phyloP scores from a whole-genome alignment of 2,888 invertebrate genomes.

The Lepas anatifera region DNA sequence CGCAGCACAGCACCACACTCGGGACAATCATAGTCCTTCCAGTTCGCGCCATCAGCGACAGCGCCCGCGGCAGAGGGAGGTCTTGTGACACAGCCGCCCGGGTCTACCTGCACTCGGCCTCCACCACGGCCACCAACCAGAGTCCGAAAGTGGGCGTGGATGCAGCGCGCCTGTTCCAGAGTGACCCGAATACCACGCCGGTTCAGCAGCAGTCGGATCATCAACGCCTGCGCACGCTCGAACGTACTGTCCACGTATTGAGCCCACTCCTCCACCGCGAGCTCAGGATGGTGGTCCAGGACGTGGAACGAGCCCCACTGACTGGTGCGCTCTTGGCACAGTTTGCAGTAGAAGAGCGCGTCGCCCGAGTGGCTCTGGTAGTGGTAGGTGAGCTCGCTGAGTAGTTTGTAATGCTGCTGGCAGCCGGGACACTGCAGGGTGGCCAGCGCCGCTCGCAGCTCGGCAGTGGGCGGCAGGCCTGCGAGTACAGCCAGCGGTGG shows the following conservation, averaged over 20 bases:
- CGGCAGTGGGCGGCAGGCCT: background rate
- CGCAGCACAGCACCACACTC: background rate
- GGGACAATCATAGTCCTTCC: background rate
- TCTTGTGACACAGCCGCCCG: too few species aligned
- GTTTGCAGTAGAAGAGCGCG: background rate
- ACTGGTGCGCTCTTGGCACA: background rate
- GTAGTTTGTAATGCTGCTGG: background rate
- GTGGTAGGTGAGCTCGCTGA: slow-evolving; percentile 6
- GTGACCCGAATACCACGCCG: background rate
- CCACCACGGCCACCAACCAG: too few species aligned
- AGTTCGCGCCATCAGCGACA: background rate
- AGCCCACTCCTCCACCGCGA: background rate
- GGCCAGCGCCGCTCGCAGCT: background rate
- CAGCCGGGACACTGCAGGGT: background rate
- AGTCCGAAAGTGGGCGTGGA: background rate
- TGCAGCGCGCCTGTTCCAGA: background rate
- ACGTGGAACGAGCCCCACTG: slow-evolving; percentile 2
- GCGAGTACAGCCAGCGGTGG: too few species aligned
- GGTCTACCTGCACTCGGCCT: too few species aligned
- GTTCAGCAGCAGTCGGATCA: background rate
- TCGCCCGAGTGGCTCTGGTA: slow-evolving; percentile 2
- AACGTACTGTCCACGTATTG: background rate
- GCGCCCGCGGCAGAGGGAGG: too few species aligned
- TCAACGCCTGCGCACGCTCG: background rate
- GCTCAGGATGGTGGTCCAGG: background rate